Base-by-base conservation (phyloP, 2,797 vertebrate species). In the Sparus aurata region DNA sequence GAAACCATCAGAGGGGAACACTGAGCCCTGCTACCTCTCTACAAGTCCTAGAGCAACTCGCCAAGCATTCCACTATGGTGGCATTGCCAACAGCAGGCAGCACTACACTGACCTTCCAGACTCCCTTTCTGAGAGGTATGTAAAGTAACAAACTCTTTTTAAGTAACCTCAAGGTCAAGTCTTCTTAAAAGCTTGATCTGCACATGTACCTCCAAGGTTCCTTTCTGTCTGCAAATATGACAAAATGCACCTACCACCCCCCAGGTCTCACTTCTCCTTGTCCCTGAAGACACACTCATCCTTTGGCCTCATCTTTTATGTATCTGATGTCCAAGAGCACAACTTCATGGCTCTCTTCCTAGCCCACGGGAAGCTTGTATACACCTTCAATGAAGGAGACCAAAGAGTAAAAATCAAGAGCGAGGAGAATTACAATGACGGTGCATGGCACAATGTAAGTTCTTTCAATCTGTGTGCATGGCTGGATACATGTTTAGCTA, bases 391-490 rank as follows among this genome's bases (percentile, higher is more conserved):
- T 27, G 91, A 93, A 2, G 96, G 87, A 34, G 92, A 95, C 41
- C 94, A 95, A 75, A 96, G 95, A 85, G 90, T 99, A 89, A 96
- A 94, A 91, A 95, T 99, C 81, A 96, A 82, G 91, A 98, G 95
- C 72, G 94, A 94, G 74, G 94, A 97, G 83, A 97, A 96, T 78
- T 97, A 97, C 89, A 97, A 97, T 13, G 96, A 99, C 53, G 97
- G 96, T 15, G 75, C 85, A 22, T 99, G 98, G 98, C 98, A 99
- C 82, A 95, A 96, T 54, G 98, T 99, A 95, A 96, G 97, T 94
- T 53, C 20, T 10, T 2, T 23, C 25, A 34, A 0, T 64, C 10
- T 41, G 13, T 5, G 52, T 46, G 43, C 41, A 65, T 20, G 11
- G 3, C 25, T 27, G 22, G 30, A 43, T 38, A 30, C 2, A 2